phyloP scores from a whole-genome alignment of 2,888 invertebrate species.

The Sipha maydis region DNA sequence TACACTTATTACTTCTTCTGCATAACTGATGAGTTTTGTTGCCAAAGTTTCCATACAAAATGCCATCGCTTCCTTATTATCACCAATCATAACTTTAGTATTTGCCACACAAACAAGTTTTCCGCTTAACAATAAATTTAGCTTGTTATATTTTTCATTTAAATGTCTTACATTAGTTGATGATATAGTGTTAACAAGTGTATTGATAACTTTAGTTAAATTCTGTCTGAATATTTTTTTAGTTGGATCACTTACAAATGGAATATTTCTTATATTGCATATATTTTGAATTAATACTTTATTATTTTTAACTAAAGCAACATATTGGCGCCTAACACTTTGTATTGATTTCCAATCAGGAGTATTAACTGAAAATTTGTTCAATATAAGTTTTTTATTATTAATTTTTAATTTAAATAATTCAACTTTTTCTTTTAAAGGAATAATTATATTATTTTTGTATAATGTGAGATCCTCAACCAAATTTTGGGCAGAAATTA shows the following conservation, averaged over 20 bases:
- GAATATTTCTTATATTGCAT: neutral
- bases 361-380: constrained; percentile 26
- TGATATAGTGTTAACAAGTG: constrained; percentile 87
- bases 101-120: constrained; percentile 42
- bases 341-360: neutral
- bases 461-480: constrained; percentile 33
- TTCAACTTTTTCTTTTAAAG: neutral
- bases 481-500: neutral
- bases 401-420: neutral
- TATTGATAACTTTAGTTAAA: constrained; percentile 74
- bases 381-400: neutral
- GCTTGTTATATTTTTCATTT: constrained; percentile 79
- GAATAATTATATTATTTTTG: constrained; percentile 34
- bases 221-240: constrained; percentile 48
- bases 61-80: constrained; percentile 21
- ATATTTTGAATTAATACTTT: constrained; percentile 23
- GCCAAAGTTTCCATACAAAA: constrained; percentile 51
- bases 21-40: constrained; percentile 72
- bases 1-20: constrained; percentile 84
- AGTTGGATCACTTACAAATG: constrained; percentile 34
- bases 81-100: constrained; percentile 36
- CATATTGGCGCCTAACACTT: constrained; percentile 30
- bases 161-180: constrained; percentile 79
- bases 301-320: constrained; percentile 41
- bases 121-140: constrained; percentile 73